phyloP scores from a whole-genome alignment of 2,888 invertebrate genomes.

The Drosophila merina region DNA sequence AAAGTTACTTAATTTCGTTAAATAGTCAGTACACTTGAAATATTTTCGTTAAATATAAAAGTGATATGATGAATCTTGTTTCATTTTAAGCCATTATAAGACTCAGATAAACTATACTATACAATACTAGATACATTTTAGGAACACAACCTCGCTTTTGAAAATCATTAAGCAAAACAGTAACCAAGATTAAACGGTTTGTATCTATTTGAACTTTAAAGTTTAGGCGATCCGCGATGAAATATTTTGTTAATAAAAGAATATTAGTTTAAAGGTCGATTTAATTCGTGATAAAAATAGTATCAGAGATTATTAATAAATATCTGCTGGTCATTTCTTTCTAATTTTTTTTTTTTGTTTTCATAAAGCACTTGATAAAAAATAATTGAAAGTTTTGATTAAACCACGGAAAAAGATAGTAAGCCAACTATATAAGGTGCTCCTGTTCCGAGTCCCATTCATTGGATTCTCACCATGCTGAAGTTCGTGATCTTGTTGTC shows the following conservation, averaged over 20 bases:
- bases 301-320: background rate
- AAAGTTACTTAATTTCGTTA: background rate
- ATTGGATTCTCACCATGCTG: slow-evolving; percentile 62
- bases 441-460: background rate
- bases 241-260: too few relatives aligned
- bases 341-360: background rate
- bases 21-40: background rate
- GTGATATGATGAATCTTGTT: too few relatives aligned
- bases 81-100: too few relatives aligned
- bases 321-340: background rate
- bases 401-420: background rate
- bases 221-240: too few relatives aligned
- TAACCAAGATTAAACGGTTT: too few relatives aligned
- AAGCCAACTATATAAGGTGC: background rate
- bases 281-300: background rate
- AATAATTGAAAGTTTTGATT: background rate
- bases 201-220: too few relatives aligned
- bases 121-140: too few relatives aligned
- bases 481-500: slow-evolving; percentile 69
- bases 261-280: slow-evolving; percentile 1
- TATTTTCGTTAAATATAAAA: too few relatives aligned
- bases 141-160: too few relatives aligned
- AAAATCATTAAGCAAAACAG: too few relatives aligned
- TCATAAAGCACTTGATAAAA: background rate
- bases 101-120: too few relatives aligned